Percentiles rank a stretch among this genome's conserved stretches.
These are phyloP conservation scores for Clytia hemisphaerica DNA, from an alignment of 30 jellyfish, hydroid and myxozoan species.

Conservation along the genomic window DNA sequence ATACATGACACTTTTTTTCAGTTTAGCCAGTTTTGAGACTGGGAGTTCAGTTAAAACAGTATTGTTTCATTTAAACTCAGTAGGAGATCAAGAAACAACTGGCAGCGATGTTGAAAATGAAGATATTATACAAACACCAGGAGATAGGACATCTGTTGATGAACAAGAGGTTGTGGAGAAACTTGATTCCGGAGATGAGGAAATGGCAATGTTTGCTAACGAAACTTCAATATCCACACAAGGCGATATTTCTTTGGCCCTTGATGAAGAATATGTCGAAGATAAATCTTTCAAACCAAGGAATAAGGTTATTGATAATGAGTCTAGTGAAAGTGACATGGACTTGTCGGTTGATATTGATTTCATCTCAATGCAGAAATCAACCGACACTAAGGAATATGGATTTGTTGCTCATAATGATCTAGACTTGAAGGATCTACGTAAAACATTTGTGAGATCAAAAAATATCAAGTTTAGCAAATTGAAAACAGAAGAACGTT, in stretches of 20 bases:
- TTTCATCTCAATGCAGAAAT: slow-evolving; percentile 12
- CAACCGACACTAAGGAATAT: background rate
- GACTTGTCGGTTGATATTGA: slow-evolving; percentile 8
- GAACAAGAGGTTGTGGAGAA: background rate
- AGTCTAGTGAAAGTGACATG: background rate
- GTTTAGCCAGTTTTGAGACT: too few relatives aligned
- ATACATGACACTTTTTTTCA: too few relatives aligned
- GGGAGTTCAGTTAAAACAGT: too few relatives aligned
- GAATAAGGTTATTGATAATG: too few relatives aligned
- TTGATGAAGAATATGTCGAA: background rate
- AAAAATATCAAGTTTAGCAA: background rate
- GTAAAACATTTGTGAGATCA: background rate
- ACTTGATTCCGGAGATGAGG: slow-evolving; percentile 3
- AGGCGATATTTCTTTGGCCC: background rate
- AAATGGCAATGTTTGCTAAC: background rate
- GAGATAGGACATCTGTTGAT: too few relatives aligned
- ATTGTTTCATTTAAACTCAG: too few relatives aligned
- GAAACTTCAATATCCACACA: background rate
- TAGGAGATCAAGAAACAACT: too few relatives aligned
- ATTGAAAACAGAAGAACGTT: slow-evolving; percentile 24
- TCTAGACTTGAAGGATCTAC: slow-evolving; percentile 17
- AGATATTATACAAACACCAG: too few relatives aligned
- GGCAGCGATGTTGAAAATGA: too few relatives aligned
- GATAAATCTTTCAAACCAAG: background rate
- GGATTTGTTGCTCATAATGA: slow-evolving; percentile 7